Evolutionary conservation across 2,797 vertebrate genomes (phyloP).

Genomic region (Rhodeus uyekii): DNA sequence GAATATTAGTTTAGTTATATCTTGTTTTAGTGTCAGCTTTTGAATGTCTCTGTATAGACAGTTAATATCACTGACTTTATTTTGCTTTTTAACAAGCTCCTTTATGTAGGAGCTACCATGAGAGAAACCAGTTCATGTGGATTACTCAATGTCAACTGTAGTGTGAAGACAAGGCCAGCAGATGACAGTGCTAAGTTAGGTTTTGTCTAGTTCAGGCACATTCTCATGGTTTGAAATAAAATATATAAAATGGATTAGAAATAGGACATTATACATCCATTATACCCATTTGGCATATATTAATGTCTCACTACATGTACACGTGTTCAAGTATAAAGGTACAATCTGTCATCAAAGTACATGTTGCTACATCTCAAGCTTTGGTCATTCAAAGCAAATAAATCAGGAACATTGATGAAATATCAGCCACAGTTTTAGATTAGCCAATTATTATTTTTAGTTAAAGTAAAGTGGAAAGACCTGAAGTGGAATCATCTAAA

Average conservation of each 20-base stretch:
- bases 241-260: not conserved
- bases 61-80: not conserved
- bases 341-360: constrained; percentile 5
- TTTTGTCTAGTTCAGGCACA: not conserved
- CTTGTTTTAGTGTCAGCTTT: not conserved
- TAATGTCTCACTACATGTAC: not conserved
- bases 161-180: not conserved
- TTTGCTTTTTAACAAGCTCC: not conserved
- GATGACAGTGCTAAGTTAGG: not conserved
- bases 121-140: not conserved
- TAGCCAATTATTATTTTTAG: not conserved
- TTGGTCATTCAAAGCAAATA: constrained; percentile 28
- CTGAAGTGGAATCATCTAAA: not conserved
- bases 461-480: not conserved
- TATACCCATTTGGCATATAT: not conserved
- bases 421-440: not conserved
- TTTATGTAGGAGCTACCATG: not conserved
- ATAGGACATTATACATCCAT: not conserved
- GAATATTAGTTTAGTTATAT: not conserved
- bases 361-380: constrained; percentile 28
- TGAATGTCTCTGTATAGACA: not conserved
- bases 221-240: not conserved
- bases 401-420: constrained; percentile 16
- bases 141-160: not conserved
- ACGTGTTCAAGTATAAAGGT: not conserved